Base-by-base conservation (phyloP, 2,113 vertebrate genomes). In the Theristicus caerulescens region DNA sequence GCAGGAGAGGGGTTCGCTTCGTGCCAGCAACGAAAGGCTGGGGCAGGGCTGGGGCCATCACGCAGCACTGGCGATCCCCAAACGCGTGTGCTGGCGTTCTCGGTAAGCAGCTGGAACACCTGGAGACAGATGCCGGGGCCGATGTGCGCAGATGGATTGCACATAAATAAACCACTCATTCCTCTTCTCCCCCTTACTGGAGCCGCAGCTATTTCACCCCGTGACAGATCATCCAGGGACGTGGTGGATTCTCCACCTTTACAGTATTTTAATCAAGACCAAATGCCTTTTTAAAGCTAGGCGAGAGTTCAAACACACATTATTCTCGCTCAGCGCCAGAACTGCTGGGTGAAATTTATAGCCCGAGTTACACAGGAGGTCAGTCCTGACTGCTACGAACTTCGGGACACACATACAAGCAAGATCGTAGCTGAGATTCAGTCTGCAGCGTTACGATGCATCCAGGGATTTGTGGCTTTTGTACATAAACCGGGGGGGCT, bases 211-310 rank as follows among this genome's bases (percentile, higher is more conserved):
- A 4, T 62, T 94, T 46, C 7, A 54, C 47, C 59, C n/a, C 0
- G 0, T 22, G 61, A 17, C 5, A 36, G 46, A 66, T n/a, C 1
- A 2, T 11, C 11, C 4, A 0, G 3, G 78, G 25, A 16, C 0
- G 1, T 11, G 27, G 31, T 16, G 19, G 65, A n/a, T 82, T 76
- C 74, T 74, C 65, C 57, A 74, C 61, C 42, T 62, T 74, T 13
- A 42, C 20, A 29, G 20, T 7, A 4, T 76, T 65, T 88, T 71
- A 87, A 90, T 64, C 34, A 20, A 83, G 49, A 24, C 29, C 64
- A 61, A 88, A 81, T 16, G 40, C 19, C 67, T 91, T 40, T 57
- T 13, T 40, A 26, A 82, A 82, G 58, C 36, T 21, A 42, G 29
- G 59, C 22, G n/a, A 40, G 83, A 38, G 38, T 44, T 84, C 81